A percentile compares a stretch with the other conserved stretches of the same genome.
Evolutionary conservation across 2,797 vertebrate genomes (phyloP).

Genomic region (Sebastes kiyomatsui): DNA sequence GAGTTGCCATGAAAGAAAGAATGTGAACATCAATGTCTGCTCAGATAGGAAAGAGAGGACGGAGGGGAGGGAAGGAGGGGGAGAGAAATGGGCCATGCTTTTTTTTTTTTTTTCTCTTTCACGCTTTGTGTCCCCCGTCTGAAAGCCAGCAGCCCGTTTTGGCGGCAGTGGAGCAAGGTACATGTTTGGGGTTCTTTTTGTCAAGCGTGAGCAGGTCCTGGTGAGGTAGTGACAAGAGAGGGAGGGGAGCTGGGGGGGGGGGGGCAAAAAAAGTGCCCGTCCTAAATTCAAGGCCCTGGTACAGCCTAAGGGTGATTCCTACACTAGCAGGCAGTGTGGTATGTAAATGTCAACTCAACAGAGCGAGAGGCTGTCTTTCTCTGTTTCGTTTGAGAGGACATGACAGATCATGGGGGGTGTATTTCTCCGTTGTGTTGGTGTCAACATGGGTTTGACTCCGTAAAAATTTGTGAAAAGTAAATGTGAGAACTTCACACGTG

Average conservation of each 20-base stretch:
- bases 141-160: conserved; percentile 57
- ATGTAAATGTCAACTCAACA: conserved; percentile 82
- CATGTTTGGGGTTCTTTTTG: conserved; percentile 71
- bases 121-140: conserved; percentile 63
- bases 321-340: conserved; percentile 68
- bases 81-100: conserved; percentile 51
- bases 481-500: neutral
- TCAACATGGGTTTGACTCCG: conserved; percentile 15
- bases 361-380: conserved; percentile 75
- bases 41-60: conserved; percentile 17
- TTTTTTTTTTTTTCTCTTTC: conserved; percentile 41
- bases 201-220: conserved; percentile 74
- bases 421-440: conserved; percentile 44
- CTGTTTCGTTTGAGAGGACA: conserved; percentile 72
- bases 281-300: conserved; percentile 75
- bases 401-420: conserved; percentile 52
- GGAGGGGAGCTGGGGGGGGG: rapidly evolving
- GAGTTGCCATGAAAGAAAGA: conserved; percentile 22
- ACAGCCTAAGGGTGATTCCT: conserved; percentile 76
- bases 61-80: too few relatives aligned
- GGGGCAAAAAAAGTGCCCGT: conserved; percentile 59
- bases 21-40: conserved; percentile 42
- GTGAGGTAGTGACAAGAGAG: conserved; percentile 70
- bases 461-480: neutral
- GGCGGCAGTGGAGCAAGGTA: conserved; percentile 57